Evolutionary conservation across 2,797 vertebrate genomes (phyloP).

Genomic region (Cirrhinus molitorella): DNA sequence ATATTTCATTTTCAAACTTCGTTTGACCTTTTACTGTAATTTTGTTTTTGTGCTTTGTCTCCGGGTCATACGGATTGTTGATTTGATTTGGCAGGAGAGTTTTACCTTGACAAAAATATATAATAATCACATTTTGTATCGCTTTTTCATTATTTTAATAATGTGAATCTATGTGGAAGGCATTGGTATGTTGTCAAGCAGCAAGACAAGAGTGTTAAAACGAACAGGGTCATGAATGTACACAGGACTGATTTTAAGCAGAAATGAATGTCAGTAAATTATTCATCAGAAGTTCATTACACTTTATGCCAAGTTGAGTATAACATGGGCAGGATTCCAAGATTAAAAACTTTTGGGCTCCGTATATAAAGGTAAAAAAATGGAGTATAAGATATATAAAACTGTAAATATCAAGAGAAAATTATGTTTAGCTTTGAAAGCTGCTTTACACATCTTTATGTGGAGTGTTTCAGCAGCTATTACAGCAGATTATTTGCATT

Average conservation of each 20-base stretch:
- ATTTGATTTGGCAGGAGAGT: conserved; percentile 14
- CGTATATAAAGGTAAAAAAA: neutral
- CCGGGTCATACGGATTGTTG: neutral
- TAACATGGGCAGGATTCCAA: neutral
- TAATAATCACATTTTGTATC: conserved; percentile 22
- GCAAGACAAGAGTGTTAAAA: neutral
- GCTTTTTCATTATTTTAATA: conserved; percentile 14
- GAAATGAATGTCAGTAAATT: conserved; percentile 20
- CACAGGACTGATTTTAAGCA: conserved; percentile 9
- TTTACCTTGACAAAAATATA: conserved; percentile 14
- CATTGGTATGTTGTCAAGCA: neutral
- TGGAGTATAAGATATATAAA: conserved; percentile 8
- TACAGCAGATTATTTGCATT: neutral
- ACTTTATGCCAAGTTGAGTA: neutral
- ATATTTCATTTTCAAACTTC: neutral
- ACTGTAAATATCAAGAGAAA: conserved; percentile 36
- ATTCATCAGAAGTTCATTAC: conserved; percentile 18
- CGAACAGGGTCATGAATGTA: neutral
- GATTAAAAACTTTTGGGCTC: neutral
- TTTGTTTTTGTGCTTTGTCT: neutral
- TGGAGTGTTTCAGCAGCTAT: conserved; percentile 22
- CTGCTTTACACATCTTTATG: conserved; percentile 38
- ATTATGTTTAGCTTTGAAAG: conserved; percentile 24
- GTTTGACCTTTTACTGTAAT: conserved; percentile 16
- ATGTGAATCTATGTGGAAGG: neutral